A percentile compares a stretch with the other conserved stretches of the same genome.
Conservation (phyloP, 1,140 invertebrate species). For the Probaryconus sp. region DNA sequence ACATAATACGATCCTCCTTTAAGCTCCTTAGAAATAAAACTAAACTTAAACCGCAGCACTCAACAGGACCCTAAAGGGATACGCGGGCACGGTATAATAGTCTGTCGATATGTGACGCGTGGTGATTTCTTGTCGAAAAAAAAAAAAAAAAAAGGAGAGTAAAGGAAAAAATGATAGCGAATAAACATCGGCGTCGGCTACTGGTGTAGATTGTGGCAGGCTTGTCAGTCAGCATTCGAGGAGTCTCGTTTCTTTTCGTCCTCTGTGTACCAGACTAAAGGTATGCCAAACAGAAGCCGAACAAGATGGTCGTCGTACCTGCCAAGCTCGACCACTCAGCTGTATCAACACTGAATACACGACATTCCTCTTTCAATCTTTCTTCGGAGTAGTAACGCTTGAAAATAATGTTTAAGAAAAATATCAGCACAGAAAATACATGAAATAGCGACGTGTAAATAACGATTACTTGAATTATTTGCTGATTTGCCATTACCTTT, state of each 20-base stretch:
- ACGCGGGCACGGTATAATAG: conserved; percentile 21
- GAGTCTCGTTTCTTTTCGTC: conserved; percentile 35
- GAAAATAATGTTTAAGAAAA: conserved; percentile 58
- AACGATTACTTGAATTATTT: too few relatives aligned
- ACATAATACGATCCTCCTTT: conserved; percentile 5
- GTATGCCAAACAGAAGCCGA: conserved; percentile 77
- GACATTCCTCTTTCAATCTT: conserved; percentile 75
- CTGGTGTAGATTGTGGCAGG: conserved; percentile 30
- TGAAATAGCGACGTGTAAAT: conserved; percentile 2
- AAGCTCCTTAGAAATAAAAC: neutral
- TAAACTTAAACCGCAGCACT: conserved; percentile 8
- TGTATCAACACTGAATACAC: conserved; percentile 78
- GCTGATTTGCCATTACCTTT: too few relatives aligned
- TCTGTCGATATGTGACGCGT: conserved; percentile 36
- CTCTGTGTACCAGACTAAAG: conserved; percentile 51
- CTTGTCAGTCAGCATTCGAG: too few relatives aligned
- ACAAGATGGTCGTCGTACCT: conserved; percentile 68
- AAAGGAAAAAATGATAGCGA: too few relatives aligned
- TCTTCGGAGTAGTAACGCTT: conserved; percentile 43
- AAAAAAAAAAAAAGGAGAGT: conserved; percentile 17
- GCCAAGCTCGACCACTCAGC: conserved; percentile 77
- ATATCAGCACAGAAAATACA: conserved; percentile 36
- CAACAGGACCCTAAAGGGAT: conserved; percentile 8
- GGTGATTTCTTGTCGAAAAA: conserved; percentile 33
- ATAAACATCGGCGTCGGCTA: too few relatives aligned